Base-by-base conservation (phyloP, 2,113 vertebrate genomes). In the Barnardius zonarius region DNA sequence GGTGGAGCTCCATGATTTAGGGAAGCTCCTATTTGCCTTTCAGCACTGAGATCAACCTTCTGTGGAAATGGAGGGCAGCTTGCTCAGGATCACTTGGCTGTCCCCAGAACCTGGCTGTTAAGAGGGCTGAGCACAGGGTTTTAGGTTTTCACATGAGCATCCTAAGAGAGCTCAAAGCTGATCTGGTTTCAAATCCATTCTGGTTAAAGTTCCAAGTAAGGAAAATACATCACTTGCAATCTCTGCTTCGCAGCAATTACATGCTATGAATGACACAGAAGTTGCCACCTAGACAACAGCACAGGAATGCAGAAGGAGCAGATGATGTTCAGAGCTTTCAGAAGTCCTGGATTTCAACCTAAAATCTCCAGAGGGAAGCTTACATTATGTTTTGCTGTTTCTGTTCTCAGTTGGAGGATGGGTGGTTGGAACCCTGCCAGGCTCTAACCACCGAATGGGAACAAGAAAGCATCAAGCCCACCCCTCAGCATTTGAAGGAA, bases 191-290 rank as follows among this genome's bases (percentile, higher is more conserved):
- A 88, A 59, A 83, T 54, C 37, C 68, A 62, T 57, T 20, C 35
- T 9, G 51, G 54, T 27, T 18, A 4, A 80, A 67, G 49, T 19
- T 76, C 24, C 13, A 70, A 76, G 66, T 5, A 72, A 68, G 51
- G 9, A 54, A 80, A 90, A 37, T 0, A 3, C 33, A 81, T 33
- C 51, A 12, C 24, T 48, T 51, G 22, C 7, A 6, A 11, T n/a
- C 72, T 62, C 64, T 19, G 62, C 10, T 44, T 48, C 62, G 48
- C 27, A 20, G 12, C n/a, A 25, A 54, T 49, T 33, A 43, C 59
- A 30, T 0, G 5, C 51, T 17, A 5, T 2, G 11, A n/a, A 19
- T 23, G 49, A 28, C 76, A 80, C 1, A 0, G 4, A 43, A 83
- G 49, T 46, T 11, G 13, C 83, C 44, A 31, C 68, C 39, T 10